Evolutionary conservation across 2,797 vertebrate genomes (phyloP).

Genomic region (Pangasius djambal): DNA sequence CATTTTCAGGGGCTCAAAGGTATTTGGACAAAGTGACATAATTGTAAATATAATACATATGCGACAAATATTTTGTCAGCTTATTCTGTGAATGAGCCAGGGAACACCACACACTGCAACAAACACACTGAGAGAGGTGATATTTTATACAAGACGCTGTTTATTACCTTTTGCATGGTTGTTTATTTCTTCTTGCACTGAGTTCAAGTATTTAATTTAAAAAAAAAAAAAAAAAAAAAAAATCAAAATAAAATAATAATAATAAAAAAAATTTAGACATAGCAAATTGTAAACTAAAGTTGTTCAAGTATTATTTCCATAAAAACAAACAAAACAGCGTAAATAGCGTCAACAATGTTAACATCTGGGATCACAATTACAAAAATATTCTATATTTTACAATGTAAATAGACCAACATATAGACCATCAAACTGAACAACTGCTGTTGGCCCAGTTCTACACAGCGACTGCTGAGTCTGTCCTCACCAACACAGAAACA

Average conservation of each 20-base stretch:
- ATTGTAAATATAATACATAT: no score
- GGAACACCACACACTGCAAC: neutral
- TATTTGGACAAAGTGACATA: no score
- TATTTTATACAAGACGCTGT: neutral
- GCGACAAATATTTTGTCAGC: neutral
- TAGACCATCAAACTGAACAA: neutral
- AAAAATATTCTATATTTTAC: conserved; percentile 3
- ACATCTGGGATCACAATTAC: neutral
- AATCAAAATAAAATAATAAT: no score
- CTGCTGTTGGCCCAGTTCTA: neutral
- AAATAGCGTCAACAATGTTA: neutral
- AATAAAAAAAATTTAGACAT: neutral
- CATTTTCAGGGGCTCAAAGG: no score
- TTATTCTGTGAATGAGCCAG: neutral
- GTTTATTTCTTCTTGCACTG: neutral
- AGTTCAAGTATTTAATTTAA: conserved; percentile 28
- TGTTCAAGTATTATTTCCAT: conserved; percentile 11
- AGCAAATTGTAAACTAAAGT: neutral
- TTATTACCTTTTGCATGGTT: conserved; percentile 1
- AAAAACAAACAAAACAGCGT: neutral
- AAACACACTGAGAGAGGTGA: neutral
- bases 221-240: neutral
- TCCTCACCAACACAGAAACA: neutral
- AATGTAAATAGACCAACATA: neutral
- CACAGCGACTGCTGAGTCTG: neutral